Conservation (phyloP, 2,888 invertebrate species). For the Ypsolopha scabrella region DNA sequence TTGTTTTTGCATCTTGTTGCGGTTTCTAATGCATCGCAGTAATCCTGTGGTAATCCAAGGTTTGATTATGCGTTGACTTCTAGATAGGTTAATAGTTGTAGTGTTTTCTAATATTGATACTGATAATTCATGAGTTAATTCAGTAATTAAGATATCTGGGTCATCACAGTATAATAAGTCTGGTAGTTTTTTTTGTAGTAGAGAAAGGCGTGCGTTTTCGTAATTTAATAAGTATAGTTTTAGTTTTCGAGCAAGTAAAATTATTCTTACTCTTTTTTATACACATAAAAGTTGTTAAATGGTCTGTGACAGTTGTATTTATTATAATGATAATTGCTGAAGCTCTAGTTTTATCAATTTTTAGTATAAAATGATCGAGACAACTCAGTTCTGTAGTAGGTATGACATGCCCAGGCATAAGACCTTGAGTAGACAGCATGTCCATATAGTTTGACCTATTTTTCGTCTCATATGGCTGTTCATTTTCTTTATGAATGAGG, state of each 20-base stretch:
- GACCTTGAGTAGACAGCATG: background rate
- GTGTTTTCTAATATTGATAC: background rate
- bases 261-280: background rate
- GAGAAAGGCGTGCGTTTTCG: background rate
- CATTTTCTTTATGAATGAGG: too few species aligned
- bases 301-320: background rate
- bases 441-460: background rate
- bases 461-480: background rate
- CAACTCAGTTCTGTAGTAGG: background rate
- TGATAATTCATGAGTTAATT: background rate
- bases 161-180: background rate
- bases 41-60: background rate
- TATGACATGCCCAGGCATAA: background rate
- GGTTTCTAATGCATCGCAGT: background rate
- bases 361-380: background rate
- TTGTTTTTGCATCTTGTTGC: background rate
- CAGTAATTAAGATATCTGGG: too few species aligned
- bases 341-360: background rate
- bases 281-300: background rate
- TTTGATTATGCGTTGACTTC: background rate
- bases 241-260: background rate
- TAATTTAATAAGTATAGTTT: background rate
- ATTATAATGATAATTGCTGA: background rate
- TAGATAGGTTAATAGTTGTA: background rate
- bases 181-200: background rate